phyloP scores from a whole-genome alignment of 2,113 vertebrate species.

The Phaethornis superciliosus region DNA sequence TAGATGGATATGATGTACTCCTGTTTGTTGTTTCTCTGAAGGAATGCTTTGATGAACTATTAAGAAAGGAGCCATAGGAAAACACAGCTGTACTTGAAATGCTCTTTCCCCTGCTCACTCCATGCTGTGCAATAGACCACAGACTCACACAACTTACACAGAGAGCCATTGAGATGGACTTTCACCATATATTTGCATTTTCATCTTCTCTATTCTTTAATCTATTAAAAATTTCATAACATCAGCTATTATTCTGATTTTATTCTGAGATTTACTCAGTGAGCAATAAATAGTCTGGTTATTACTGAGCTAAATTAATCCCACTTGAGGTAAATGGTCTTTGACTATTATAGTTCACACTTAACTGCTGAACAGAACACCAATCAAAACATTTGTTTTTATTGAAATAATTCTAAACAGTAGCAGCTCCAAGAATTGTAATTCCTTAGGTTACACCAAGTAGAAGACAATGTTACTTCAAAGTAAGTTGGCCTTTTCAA shows the following conservation, averaged over 20 bases:
- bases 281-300: conserved; percentile 57
- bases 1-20: not conserved
- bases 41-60: not conserved
- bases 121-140: not conserved
- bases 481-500: conserved; percentile 22
- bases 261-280: conserved; percentile 49
- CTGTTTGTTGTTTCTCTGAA: not conserved
- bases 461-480: not conserved
- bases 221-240: not conserved
- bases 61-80: not conserved
- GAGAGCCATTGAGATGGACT: not conserved
- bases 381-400: conserved; percentile 68
- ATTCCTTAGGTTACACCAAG: conserved; percentile 47
- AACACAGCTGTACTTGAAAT: not conserved
- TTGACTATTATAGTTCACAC: conserved; percentile 55
- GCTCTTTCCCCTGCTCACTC: conserved; percentile 2
- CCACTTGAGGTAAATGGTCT: conserved; percentile 66
- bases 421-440: conserved; percentile 53
- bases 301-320: conserved; percentile 61
- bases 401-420: conserved; percentile 57
- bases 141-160: not conserved
- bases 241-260: conserved; percentile 50
- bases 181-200: conserved; percentile 40
- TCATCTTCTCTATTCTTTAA: conserved; percentile 60
- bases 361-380: conserved; percentile 59